Base-by-base conservation (phyloP, 1,140 invertebrate genomes). In the Drosophila nebulosa region DNA sequence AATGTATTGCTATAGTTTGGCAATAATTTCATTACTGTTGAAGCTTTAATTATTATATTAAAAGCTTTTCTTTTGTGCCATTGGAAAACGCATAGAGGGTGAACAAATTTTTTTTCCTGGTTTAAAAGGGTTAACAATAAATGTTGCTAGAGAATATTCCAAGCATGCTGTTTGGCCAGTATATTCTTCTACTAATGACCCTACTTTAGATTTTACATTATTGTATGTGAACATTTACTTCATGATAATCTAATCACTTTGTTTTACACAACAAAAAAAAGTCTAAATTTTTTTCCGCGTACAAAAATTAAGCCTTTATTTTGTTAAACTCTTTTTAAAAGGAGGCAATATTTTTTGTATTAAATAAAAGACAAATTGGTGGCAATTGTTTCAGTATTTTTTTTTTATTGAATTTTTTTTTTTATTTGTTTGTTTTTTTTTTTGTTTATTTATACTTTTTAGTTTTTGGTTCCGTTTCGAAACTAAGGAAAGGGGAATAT, bases 341-440 rank as follows among this genome's bases (percentile, higher is more conserved):
- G 55, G 60, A 80, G 70, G 69, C 60, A 66, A 62, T 64, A 56
- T 64, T 77, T 64, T 74, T 86, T 80, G 83, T 88, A 75, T 81
- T 81, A 88, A 88, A 88, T 88, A 88, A 88, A 88, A 88, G 83
- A 88, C 83, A 74, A 77, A 75, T 89, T 89, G 69, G 69, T 88
- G 72, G 57, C 84, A 76, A 88, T 88, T 88, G 84, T 89, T 89
- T 84, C 72, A 88, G 72, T 76, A 88, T 79, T 83, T 88, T 89
- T 59, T 61, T 89, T 86, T 88, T 88, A 88, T 84, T 86, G 61
- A 52, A 73, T 71, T 86, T 74, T 77, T 76, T 56, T 53, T 50
- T 62, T 32, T 18, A 10, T 6, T 32, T 55, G 32, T 60, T 64
- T 64, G 52, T 56, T 61, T 67, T 67, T 74, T 64, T 64, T 46